A percentile compares a stretch with the other conserved stretches of the same genome.
Conservation (phyloP, 1,140 invertebrate genomes). For the Macrostomum lignano region DNA sequence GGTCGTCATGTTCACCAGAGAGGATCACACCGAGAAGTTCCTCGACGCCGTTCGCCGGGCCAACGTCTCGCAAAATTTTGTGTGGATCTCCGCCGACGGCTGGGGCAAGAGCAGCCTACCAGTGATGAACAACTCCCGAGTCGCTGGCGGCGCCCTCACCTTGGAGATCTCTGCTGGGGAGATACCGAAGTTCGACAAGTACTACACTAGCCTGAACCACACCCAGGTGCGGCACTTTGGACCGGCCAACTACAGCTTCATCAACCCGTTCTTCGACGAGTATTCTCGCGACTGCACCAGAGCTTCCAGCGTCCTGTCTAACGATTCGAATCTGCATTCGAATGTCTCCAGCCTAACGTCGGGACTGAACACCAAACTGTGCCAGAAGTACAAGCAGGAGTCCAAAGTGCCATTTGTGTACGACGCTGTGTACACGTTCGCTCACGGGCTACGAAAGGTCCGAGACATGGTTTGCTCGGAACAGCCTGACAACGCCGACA, state of each 20-base stretch:
- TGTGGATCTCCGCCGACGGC: slow-evolving; percentile 44
- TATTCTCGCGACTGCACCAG: too few relatives aligned
- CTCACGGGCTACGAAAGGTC: slow-evolving; percentile 38
- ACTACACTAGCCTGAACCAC: too few relatives aligned
- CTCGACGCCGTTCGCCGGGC: slow-evolving; percentile 25
- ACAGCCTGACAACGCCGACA: too few relatives aligned
- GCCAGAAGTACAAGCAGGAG: slow-evolving; percentile 37
- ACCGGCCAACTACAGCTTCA: too few relatives aligned
- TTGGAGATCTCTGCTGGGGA: slow-evolving; percentile 32
- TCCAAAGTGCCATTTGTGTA: slow-evolving; percentile 61
- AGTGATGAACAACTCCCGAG: slow-evolving; percentile 36
- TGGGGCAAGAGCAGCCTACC: slow-evolving; percentile 43
- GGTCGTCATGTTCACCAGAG: slow-evolving; percentile 42
- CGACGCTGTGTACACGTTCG: slow-evolving; percentile 57
- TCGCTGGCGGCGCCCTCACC: slow-evolving; percentile 41
- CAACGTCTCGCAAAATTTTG: slow-evolving; percentile 25
- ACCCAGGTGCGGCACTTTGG: too few relatives aligned
- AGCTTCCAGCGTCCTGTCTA: too few relatives aligned
- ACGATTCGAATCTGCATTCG: too few relatives aligned
- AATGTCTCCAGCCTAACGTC: too few relatives aligned
- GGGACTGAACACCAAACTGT: too few relatives aligned
- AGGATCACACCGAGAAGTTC: slow-evolving; percentile 35
- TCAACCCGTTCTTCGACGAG: too few relatives aligned
- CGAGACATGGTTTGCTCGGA: slow-evolving; percentile 6
- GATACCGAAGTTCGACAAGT: slow-evolving; percentile 10